phyloP scores from a whole-genome alignment of 1,140 invertebrate species.

The Pachypeltis micranthus region DNA sequence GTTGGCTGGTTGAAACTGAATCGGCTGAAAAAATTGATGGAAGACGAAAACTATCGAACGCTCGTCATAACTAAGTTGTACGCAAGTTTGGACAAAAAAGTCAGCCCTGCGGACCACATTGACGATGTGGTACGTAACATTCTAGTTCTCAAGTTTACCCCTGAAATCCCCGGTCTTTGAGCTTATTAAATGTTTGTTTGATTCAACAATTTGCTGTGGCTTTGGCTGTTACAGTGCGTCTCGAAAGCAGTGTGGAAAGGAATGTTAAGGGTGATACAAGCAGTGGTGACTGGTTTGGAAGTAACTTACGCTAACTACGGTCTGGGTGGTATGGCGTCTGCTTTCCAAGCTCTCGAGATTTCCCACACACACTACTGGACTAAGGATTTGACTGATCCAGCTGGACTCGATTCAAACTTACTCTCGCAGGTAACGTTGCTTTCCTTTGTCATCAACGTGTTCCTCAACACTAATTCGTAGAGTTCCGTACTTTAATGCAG shows the following conservation, averaged over 20 bases:
- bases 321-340: conserved; percentile 91
- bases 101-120: conserved; percentile 90
- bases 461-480: no score
- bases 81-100: conserved; percentile 82
- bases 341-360: conserved; percentile 92
- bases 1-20: conserved; percentile 94
- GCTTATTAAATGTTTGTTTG: neutral
- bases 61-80: conserved; percentile 92
- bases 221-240: conserved; percentile 53
- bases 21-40: conserved; percentile 91
- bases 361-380: conserved; percentile 98
- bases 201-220: neutral
- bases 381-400: conserved; percentile 57
- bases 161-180: no score
- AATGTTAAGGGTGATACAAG: conserved; percentile 83
- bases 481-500: no score
- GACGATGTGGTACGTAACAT: conserved; percentile 95
- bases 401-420: conserved; percentile 38
- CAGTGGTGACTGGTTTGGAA: conserved; percentile 80
- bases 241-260: conserved; percentile 89
- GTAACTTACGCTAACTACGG: conserved; percentile 87
- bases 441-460: no score
- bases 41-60: conserved; percentile 96
- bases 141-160: no score
- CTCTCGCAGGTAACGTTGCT: conserved; percentile 47